These are phyloP conservation scores for Desmophyllum pertusum DNA, from an alignment of 92 coral and sea anemone species.

Conservation along the genomic window DNA sequence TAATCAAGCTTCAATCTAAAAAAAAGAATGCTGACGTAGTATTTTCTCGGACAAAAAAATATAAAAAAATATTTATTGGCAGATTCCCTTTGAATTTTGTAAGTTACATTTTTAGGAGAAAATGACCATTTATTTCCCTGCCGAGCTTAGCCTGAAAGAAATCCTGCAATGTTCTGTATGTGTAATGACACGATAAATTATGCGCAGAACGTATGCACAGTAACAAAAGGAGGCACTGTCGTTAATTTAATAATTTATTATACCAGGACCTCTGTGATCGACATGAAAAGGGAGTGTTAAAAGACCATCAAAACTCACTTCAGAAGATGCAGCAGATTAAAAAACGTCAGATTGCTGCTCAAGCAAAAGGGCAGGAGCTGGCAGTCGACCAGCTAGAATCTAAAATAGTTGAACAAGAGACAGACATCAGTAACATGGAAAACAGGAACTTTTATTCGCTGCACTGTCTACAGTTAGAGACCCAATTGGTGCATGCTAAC, in stretches of 20 bases:
- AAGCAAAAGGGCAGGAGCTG: conserved; percentile 96
- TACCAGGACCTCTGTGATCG: conserved; percentile 92
- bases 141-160: no score
- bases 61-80: no score
- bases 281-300: conserved; percentile 96
- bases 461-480: conserved; percentile 95
- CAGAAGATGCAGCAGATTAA: conserved; percentile 99
- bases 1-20: no score
- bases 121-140: no score
- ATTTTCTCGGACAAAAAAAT: no score
- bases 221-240: no score
- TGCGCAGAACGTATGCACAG: no score
- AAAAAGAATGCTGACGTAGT: no score
- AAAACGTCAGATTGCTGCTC: conserved; percentile 95
- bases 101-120: no score
- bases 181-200: no score
- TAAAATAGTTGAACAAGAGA: conserved; percentile 94
- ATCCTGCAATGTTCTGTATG: no score
- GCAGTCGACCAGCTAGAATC: conserved; percentile 91
- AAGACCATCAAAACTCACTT: conserved; percentile 95
- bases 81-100: no score
- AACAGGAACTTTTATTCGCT: conserved; percentile 95
- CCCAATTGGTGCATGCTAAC: conserved; percentile 94
- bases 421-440: conserved; percentile 98
- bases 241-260: neutral